A percentile compares a stretch with the other conserved stretches of the same genome.
Conservation (phyloP, 2,113 vertebrate genomes). For the Spermophilus dauricus region DNA sequence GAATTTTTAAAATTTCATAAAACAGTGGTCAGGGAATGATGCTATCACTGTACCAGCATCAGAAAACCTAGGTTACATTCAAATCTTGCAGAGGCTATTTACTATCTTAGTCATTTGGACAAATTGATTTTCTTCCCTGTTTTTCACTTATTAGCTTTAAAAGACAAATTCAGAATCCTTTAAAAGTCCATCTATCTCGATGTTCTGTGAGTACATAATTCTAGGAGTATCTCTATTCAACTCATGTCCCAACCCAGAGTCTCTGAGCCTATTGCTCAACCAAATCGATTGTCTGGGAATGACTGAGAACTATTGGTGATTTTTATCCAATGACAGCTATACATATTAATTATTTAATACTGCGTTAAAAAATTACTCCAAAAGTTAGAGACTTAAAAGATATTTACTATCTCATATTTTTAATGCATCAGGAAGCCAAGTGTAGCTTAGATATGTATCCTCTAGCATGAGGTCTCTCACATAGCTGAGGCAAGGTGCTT, state of each 20-base stretch:
- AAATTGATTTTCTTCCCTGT: background rate
- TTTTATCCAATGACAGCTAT: background rate
- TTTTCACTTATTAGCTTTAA: slow-evolving; percentile 15
- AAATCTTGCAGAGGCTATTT: background rate
- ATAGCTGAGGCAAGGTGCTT: background rate
- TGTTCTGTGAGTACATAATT: slow-evolving; percentile 19
- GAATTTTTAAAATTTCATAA: slow-evolving; percentile 23
- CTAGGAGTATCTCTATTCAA: background rate
- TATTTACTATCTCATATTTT: background rate
- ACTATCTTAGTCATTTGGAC: background rate
- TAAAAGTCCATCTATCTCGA: background rate
- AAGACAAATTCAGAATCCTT: background rate
- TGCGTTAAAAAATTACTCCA: background rate
- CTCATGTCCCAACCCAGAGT: background rate
- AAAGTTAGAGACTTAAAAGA: background rate
- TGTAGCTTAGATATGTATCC: background rate
- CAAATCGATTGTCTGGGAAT: background rate
- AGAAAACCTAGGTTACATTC: background rate
- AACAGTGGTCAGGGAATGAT: background rate
- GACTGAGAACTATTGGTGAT: background rate
- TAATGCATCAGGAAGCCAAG: background rate
- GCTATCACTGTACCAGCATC: background rate
- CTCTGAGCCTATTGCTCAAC: background rate
- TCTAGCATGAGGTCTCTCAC: background rate
- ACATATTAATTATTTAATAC: background rate